phyloP scores from a whole-genome alignment of 1,140 invertebrate species.

The Drosophila tani region DNA sequence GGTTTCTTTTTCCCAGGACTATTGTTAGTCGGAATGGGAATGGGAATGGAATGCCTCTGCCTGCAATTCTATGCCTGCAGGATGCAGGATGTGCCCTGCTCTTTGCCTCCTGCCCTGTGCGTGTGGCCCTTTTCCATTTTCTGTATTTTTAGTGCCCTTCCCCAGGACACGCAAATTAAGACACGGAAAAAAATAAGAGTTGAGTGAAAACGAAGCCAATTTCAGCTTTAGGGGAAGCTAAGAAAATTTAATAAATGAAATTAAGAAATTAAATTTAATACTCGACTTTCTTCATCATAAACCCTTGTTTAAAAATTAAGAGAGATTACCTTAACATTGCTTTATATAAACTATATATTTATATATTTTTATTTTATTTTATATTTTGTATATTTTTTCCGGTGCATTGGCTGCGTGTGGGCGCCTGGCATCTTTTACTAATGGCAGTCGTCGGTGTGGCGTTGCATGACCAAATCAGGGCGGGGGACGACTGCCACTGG shows the following conservation, averaged over 20 bases:
- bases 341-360: too few species aligned
- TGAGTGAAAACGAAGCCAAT: too few species aligned
- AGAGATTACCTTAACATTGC: too few species aligned
- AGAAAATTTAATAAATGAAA: too few species aligned
- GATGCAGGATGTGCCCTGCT: conserved; percentile 25
- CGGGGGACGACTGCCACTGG: background rate
- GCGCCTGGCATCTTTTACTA: conserved; percentile 16
- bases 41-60: background rate
- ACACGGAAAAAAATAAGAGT: background rate
- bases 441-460: conserved; percentile 11
- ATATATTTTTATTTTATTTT: too few species aligned
- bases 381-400: background rate
- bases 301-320: background rate
- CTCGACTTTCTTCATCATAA: background rate
- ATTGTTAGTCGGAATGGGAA: background rate
- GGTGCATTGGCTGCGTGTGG: conserved; percentile 2
- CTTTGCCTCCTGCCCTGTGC: conserved; percentile 7
- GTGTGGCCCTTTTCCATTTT: conserved; percentile 11
- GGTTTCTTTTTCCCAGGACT: background rate
- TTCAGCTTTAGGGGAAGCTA: too few species aligned
- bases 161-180: conserved; percentile 7
- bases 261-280: too few species aligned
- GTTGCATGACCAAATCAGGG: conserved; percentile 37
- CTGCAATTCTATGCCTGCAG: conserved; percentile 13
- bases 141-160: conserved; percentile 3